Conservation (phyloP, 2,797 vertebrate genomes). For the Pseudochirops corinnae region DNA sequence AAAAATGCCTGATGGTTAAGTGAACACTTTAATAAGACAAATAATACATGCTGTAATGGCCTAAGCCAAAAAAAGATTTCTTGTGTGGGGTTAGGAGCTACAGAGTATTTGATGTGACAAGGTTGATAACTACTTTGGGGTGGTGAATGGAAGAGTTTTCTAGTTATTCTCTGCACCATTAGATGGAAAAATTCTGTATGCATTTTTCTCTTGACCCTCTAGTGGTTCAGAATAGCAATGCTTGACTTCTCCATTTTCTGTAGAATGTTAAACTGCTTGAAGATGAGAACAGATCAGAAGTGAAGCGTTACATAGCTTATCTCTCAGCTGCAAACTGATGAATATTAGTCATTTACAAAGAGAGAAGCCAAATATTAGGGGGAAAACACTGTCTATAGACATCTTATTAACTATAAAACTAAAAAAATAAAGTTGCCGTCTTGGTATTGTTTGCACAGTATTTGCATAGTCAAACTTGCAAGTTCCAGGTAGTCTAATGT, state of each 20-base stretch:
- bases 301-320: background rate
- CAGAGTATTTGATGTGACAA: background rate
- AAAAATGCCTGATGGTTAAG: background rate
- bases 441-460: background rate
- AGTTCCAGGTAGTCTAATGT: background rate
- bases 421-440: background rate
- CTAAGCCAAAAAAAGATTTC: background rate
- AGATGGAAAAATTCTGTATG: background rate
- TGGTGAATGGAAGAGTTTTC: background rate
- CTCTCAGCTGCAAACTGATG: slow-evolving; percentile 36
- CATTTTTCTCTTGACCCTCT: background rate
- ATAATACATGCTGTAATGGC: background rate
- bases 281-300: background rate
- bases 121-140: background rate
- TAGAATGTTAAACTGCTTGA: background rate
- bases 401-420: background rate
- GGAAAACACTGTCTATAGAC: background rate
- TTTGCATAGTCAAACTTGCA: background rate
- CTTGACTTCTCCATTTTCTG: background rate
- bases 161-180: background rate
- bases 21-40: background rate
- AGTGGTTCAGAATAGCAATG: background rate
- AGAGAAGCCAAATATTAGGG: background rate
- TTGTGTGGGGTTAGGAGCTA: background rate
- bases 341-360: background rate